Base-by-base conservation (phyloP, 2,797 vertebrate genomes). In the Micrastur ruficollis region DNA sequence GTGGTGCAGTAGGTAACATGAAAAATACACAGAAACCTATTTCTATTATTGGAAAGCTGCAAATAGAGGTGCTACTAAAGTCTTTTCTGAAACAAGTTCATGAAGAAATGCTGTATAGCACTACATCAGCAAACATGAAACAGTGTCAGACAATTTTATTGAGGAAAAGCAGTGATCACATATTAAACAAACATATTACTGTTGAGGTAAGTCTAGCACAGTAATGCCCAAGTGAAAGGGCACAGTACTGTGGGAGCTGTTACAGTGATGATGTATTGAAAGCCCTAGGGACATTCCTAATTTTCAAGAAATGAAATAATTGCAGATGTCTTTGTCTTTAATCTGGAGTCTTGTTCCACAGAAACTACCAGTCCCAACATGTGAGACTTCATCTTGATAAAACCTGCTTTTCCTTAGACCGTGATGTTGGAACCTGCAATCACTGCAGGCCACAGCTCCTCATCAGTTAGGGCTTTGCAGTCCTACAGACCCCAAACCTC, bases 21-120 rank as follows among this genome's bases (percentile, higher is more conserved):
- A 93, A 96, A 74, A 88, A 90, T 73, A 95, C 11, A 79, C 83
- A 94, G 89, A 94, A 93, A 93, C 62, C 90, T 95, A 92, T 97
- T 97, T 96, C 92, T 86, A 96, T 92, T 97, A 97, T 81, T 97
- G 92, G 87, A 95, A 95, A 95, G 93, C 65, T 95, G 75, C 61
- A 92, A 95, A 85, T 2, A 78, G 49, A 87, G 71, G 22, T 62
- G 36, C 78, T 90, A 96, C 85, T 53, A 67, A 79, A 92, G 78
- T 82, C 61, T 89, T 5, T 72, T 72, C 49, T 82, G 67, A 87
- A 91, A 68, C 14, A 78, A 49, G 21, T 55, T 58, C 50, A 79
- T 65, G n/a, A 89, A 68, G 38, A 95, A 89, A 80, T 34, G 29
- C 49, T 63, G 61, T 13, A 17, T 11, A 75, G 29, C 32, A 68